phyloP scores from a whole-genome alignment of 2,888 invertebrate genomes.

The Polydrusus tereticollis region DNA sequence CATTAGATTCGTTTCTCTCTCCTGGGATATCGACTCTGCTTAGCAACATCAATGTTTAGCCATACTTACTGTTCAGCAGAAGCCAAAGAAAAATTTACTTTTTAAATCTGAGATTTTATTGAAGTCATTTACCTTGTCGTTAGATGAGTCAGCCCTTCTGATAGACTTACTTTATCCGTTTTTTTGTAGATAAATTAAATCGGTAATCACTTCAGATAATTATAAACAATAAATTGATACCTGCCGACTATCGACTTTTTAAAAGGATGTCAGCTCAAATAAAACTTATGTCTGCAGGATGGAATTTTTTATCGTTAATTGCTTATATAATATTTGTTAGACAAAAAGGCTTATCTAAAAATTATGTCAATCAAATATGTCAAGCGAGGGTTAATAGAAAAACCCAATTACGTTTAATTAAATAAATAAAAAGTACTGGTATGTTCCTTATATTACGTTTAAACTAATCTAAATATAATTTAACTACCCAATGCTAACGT shows the following conservation, averaged over 20 bases:
- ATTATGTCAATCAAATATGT: slow-evolving; percentile 12
- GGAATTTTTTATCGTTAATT: slow-evolving; percentile 26
- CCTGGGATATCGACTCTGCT: too few relatives aligned
- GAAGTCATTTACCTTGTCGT: too few relatives aligned
- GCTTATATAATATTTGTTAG: slow-evolving; percentile 5
- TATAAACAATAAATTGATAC: not conserved
- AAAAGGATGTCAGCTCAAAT: not conserved
- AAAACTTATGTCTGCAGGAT: not conserved
- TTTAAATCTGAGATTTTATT: too few relatives aligned
- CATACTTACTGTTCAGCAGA: too few relatives aligned
- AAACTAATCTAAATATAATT: not conserved
- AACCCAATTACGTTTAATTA: too few relatives aligned
- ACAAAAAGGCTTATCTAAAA: slow-evolving; percentile 21
- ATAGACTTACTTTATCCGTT: not conserved
- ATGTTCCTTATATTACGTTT: too few relatives aligned
- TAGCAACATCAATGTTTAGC: too few relatives aligned
- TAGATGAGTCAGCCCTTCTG: too few relatives aligned
- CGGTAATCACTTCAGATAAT: not conserved
- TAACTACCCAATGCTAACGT: not conserved
- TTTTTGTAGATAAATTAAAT: not conserved
- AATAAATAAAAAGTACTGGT: too few relatives aligned
- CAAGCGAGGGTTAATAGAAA: too few relatives aligned
- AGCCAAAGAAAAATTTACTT: too few relatives aligned
- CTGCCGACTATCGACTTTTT: not conserved
- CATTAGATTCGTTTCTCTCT: too few relatives aligned